A percentile compares a stretch with the other conserved stretches of the same genome.
These are phyloP conservation scores for Sminthurinus signatus DNA, from an alignment of 1,140 invertebrate species.

Conservation along the genomic window DNA sequence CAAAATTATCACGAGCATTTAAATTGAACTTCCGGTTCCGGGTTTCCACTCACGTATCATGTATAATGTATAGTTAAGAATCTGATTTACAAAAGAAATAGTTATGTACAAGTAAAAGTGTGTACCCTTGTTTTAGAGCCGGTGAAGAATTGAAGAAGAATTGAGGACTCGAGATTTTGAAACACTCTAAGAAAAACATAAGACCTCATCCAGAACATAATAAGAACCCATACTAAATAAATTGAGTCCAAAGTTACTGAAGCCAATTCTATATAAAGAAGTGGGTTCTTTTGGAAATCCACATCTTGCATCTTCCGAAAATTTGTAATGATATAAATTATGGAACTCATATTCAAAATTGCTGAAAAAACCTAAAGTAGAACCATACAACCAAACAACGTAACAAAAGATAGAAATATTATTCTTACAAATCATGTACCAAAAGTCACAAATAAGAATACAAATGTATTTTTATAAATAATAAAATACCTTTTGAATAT, in stretches of 20 bases:
- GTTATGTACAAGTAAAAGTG: too few relatives aligned
- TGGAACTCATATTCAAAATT: neutral
- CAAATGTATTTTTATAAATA: neutral
- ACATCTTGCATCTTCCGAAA: conserved; percentile 8
- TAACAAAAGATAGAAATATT: neutral
- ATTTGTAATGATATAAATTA: conserved; percentile 8
- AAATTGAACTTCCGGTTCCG: too few relatives aligned
- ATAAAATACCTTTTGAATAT: neutral
- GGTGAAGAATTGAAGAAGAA: conserved; percentile 1
- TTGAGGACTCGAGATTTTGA: neutral
- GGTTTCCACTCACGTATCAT: too few relatives aligned
- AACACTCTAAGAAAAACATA: neutral
- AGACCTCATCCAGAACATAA: conserved; percentile 1
- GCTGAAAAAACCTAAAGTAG: neutral
- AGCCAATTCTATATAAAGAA: conserved; percentile 5
- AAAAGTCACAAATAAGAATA: neutral
- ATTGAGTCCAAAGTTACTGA: neutral
- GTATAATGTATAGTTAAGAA: too few relatives aligned
- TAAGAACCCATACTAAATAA: neutral
- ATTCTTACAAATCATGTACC: neutral
- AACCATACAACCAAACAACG: neutral
- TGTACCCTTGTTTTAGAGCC: neutral
- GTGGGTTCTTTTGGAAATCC: conserved; percentile 12
- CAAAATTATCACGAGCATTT: too few relatives aligned
- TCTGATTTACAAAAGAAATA: too few relatives aligned